These are phyloP conservation scores for Bryconaethiops microstoma DNA, from an alignment of 2,797 vertebrate species.

Conservation along the genomic window DNA sequence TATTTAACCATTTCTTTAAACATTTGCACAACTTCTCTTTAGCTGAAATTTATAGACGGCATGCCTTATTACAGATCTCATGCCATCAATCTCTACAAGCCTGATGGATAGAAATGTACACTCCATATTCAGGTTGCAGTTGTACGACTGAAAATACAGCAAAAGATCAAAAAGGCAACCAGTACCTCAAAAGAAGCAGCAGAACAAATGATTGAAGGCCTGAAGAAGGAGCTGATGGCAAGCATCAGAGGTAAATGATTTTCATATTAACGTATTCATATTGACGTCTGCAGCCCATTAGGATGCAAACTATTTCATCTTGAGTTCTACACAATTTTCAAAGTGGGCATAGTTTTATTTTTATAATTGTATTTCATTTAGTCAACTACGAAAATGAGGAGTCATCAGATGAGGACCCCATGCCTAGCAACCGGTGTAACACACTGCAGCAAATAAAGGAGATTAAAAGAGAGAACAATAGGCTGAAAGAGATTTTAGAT, in stretches of 20 bases:
- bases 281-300: no score
- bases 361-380: not conserved
- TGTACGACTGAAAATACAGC: not conserved
- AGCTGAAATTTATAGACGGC: no score
- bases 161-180: slow-evolving; percentile 29
- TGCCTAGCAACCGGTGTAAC: slow-evolving; percentile 20
- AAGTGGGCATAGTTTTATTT: no score
- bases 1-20: no score
- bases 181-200: slow-evolving; percentile 25
- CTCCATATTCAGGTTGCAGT: no score
- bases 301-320: no score
- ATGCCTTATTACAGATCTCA: no score
- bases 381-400: slow-evolving; percentile 11
- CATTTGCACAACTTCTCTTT: no score
- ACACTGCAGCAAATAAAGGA: slow-evolving; percentile 23
- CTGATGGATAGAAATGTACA: no score
- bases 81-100: no score
- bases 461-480: slow-evolving; percentile 36
- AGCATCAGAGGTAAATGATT: slow-evolving; percentile 25
- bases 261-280: no score
- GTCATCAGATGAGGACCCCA: slow-evolving; percentile 17
- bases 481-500: slow-evolving; percentile 31
- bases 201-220: slow-evolving; percentile 38
- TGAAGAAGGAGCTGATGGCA: slow-evolving; percentile 33
- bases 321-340: no score